Base-by-base conservation (phyloP, 2,113 vertebrate genomes). In the Rutilus rutilus region DNA sequence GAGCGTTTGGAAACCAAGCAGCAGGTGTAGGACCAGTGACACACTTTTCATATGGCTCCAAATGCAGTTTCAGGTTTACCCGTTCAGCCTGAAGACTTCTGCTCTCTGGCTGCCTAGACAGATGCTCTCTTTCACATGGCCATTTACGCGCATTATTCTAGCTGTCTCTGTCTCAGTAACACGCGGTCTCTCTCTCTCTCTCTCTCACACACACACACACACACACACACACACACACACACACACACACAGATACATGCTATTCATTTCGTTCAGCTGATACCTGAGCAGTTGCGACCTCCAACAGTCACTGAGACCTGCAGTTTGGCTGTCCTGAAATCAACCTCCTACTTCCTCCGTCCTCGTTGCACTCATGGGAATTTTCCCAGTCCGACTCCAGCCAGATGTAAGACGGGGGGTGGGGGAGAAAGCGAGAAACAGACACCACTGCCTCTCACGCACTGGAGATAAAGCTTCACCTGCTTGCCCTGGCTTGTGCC, bases 401-500 rank as follows among this genome's bases (percentile, higher is more conserved):
- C 60, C 76, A 21, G 50, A 71, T 59, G 47, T 47, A 69, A 74
- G 52, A 27, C 47, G 59, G 8, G 2, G 33, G 57, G 11, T n/a
- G 30, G 52, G 45, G 65, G 15, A n/a, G 45, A n/a, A 82, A 33
- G 65, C 10, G 65, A 65, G 54, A 78, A 79, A 57, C 39, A 25
- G 71, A 88, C 84, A 81, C 82, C 74, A 54, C 10, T 8, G 62
- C 27, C 71, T 86, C 23, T 86, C 82, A 45, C 78, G 77, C 60
- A 23, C 52, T 52, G n/a, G 62, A 82, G 85, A 78, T 89, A 89
- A 86, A 62, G 30, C 52, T 65, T 89, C 78, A 89, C 85, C 87
- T 86, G 77, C 85, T 67, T 71, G 88, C 82, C 82, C 88, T 82
- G 77, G 82, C 85, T 86, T 85, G 88, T 82, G 85, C 57, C 27